phyloP scores from a whole-genome alignment of 2,888 invertebrate genomes.

The Thymelicus acteon region DNA sequence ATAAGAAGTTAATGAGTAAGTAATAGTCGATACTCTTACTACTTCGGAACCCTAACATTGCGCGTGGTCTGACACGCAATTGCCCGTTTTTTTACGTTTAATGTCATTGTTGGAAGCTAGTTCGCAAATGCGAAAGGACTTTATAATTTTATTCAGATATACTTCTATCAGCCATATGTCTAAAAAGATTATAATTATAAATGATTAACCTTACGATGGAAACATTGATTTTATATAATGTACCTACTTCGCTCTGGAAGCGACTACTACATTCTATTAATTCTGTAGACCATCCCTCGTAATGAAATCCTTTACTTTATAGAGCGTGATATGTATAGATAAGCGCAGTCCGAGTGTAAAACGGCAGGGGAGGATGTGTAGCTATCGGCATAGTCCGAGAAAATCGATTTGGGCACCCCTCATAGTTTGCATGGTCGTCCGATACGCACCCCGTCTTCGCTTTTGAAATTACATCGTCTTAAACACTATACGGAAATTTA shows the following conservation, averaged over 20 bases:
- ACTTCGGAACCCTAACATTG: too few relatives aligned
- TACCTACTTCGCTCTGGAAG: background rate
- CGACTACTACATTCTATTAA: slow-evolving; percentile 34
- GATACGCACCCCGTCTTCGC: slow-evolving; percentile 47
- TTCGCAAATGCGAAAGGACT: too few relatives aligned
- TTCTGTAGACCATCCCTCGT: slow-evolving; percentile 29
- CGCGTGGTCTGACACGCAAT: too few relatives aligned
- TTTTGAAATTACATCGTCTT: slow-evolving; percentile 12
- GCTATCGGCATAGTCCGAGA: slow-evolving; percentile 81
- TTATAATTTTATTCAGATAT: too few relatives aligned
- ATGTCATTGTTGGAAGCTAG: too few relatives aligned
- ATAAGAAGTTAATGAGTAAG: too few relatives aligned
- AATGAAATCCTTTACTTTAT: slow-evolving; percentile 36
- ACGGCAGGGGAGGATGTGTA: slow-evolving; percentile 56
- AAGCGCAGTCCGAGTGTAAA: slow-evolving; percentile 60
- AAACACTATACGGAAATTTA: background rate
- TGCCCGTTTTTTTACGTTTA: too few relatives aligned
- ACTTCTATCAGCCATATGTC: too few relatives aligned
- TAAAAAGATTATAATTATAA: background rate
- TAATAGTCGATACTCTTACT: too few relatives aligned
- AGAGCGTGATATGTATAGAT: slow-evolving; percentile 37
- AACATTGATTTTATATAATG: background rate
- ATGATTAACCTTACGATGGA: background rate
- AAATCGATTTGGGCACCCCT: slow-evolving; percentile 80
- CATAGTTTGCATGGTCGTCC: slow-evolving; percentile 82